Percentiles rank a stretch among this genome's conserved stretches.
Conservation (phyloP, 2,888 invertebrate genomes). For the Augochlorella aurata region DNA sequence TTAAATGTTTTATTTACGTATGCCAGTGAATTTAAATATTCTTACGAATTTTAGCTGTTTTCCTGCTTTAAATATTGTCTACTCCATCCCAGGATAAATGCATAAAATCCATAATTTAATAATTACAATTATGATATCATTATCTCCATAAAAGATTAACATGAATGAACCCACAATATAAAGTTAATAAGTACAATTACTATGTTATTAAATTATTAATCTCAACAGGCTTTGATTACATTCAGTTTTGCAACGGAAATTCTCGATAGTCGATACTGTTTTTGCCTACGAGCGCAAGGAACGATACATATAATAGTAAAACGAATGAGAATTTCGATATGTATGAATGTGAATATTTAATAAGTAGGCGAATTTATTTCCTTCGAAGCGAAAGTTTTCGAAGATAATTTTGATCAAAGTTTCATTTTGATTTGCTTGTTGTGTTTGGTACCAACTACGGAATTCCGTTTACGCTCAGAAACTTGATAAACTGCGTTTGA, state of each 20-base stretch:
- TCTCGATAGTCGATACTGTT: neutral
- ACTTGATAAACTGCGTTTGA: neutral
- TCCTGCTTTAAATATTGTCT: too few species aligned
- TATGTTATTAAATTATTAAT: too few species aligned
- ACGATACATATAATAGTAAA: neutral
- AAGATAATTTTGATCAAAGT: neutral
- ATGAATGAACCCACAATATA: too few species aligned
- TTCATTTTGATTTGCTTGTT: neutral
- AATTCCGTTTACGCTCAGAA: neutral
- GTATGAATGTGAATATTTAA: neutral
- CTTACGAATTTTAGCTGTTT: too few species aligned
- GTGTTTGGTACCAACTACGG: neutral
- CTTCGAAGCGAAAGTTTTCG: neutral
- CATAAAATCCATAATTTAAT: too few species aligned
- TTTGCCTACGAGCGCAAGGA: neutral
- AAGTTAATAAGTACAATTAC: too few species aligned
- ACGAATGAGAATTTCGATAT: neutral
- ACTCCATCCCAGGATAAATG: too few species aligned
- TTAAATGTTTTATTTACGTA: too few species aligned
- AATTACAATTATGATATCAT: too few species aligned
- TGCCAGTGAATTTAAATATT: too few species aligned
- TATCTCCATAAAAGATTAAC: too few species aligned
- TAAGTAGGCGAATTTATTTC: neutral
- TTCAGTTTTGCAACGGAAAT: neutral
- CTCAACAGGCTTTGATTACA: neutral